These are phyloP conservation scores for Galeopsomyia nigrocyanea DNA, from an alignment of 2,888 invertebrate species.

Conservation along the genomic window DNA sequence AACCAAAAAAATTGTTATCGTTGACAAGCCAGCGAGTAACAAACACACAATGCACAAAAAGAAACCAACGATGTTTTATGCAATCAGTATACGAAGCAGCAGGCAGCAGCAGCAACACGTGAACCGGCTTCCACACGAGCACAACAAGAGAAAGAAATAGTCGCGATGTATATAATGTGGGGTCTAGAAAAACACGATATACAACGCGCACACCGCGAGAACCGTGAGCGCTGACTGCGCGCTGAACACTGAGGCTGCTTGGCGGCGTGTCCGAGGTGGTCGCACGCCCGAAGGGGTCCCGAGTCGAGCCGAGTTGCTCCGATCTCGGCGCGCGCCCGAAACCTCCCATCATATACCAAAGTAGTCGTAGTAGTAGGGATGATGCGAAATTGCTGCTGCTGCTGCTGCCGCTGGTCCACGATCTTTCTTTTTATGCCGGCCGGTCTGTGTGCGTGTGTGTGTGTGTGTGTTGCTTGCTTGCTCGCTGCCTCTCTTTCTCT, in stretches of 20 bases:
- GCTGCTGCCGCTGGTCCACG: not conserved
- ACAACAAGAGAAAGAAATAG: constrained; percentile 12
- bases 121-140: too few species aligned
- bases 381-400: constrained; percentile 17
- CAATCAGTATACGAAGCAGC: too few species aligned
- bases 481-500: not conserved
- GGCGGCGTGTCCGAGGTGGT: constrained; percentile 53
- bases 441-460: not conserved
- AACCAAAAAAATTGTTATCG: too few species aligned
- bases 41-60: too few species aligned
- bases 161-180: not conserved
- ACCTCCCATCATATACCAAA: constrained; percentile 29
- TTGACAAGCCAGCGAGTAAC: too few species aligned
- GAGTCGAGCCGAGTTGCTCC: constrained; percentile 52
- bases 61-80: too few species aligned
- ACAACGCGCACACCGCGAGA: not conserved
- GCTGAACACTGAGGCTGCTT: constrained; percentile 40
- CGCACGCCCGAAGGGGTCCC: constrained; percentile 56
- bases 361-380: not conserved
- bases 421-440: not conserved
- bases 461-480: not conserved
- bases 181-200: not conserved
- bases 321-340: constrained; percentile 43
- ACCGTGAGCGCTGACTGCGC: constrained; percentile 38
- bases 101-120: too few species aligned